Conservation (phyloP, 2,797 vertebrate species). For the Vipera ursinii region DNA sequence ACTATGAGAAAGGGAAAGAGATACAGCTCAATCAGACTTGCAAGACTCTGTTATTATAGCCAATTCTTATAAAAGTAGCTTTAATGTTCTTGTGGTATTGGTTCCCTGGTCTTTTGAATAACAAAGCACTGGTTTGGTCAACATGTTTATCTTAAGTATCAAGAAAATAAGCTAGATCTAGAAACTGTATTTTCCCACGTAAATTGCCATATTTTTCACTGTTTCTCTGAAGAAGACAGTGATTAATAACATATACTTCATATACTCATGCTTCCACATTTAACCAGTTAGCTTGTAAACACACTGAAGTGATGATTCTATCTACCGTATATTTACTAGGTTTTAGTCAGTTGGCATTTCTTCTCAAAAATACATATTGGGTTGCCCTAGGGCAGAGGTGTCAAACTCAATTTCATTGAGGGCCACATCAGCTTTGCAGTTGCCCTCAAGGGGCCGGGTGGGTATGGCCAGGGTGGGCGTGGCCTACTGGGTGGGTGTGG, state of each 20-base stretch:
- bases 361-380: not conserved
- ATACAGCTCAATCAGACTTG: not conserved
- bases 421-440: too few relatives aligned
- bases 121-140: not conserved
- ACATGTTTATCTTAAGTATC: not conserved
- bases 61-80: not conserved
- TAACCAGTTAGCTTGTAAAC: not conserved
- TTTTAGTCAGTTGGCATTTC: not conserved
- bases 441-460: too few relatives aligned
- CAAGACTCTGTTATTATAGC: not conserved
- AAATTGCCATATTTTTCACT: not conserved
- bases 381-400: too few relatives aligned
- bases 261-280: not conserved
- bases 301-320: not conserved
- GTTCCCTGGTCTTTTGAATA: not conserved
- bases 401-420: too few relatives aligned
- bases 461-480: too few relatives aligned
- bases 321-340: not conserved
- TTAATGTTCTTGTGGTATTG: not conserved
- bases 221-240: not conserved
- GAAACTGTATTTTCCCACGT: not conserved
- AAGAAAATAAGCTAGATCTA: not conserved
- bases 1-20: not conserved
- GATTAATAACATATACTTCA: not conserved
- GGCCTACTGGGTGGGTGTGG: too few relatives aligned